Base-by-base conservation (phyloP, 1,140 invertebrate species). In the Drosophila serrata region DNA sequence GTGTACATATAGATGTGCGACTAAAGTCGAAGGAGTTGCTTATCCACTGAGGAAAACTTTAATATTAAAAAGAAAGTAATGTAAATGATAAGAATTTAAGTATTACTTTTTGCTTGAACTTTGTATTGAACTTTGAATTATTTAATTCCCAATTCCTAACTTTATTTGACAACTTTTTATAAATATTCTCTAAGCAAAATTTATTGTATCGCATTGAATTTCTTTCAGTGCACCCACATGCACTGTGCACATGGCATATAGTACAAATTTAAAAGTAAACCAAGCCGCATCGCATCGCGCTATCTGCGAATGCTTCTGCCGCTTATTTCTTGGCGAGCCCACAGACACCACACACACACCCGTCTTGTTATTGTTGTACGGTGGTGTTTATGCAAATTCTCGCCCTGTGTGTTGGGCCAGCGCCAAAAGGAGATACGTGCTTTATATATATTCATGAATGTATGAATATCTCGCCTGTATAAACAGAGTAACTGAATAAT, bases 401-500 rank as follows among this genome's bases (percentile, higher is more conserved):
- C 76, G 85, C 48, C 72, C 68, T 88, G 72, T 72, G 79, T 79
- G 82, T 81, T 87, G 80, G 84, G 80, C 57, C 67, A 69, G 75
- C 58, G 82, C 84, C 82, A 86, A 88, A 78, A 78, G 80, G 56
- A 87, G 84, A 88, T 87, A 86, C 84, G 84, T 87, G 79, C 72
- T 75, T 77, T 73, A 81, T 81, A 86, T 87, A 88, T 80, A 87
- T 87, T 87, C 82, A 87, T 87, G 84, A 80, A 88, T 87, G 82
- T 87, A 87, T 87, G 84, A 88, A 88, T 87, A 87, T 88, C 84
- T 84, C 61, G 72, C 58, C 60, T 77, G 84, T 88, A 87, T 87
- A 87, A 87, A 87, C 82, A 87, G 82, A 81, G 84, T 87, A 87
- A 87, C 84, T 80, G 84, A 88, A 87, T 87, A 87, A 87, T 88